Evolutionary conservation across 2,797 vertebrate species (phyloP).

Genomic region (Oceanodroma leucorhoa): DNA sequence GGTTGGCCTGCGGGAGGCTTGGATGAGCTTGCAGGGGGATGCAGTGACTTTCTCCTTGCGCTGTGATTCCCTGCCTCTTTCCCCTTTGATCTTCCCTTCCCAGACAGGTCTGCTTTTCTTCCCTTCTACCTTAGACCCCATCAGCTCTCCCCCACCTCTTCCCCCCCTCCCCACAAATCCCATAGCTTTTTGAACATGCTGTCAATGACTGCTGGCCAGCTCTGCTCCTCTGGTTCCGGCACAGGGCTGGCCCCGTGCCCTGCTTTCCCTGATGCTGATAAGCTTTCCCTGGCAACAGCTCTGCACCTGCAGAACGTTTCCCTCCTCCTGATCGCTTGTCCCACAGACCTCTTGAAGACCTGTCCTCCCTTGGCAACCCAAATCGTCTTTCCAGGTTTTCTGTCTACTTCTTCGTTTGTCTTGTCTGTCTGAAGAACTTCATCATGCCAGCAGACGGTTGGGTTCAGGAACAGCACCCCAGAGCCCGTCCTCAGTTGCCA

Average conservation of each 20-base stretch:
- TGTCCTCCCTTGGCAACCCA: neutral
- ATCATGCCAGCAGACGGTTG: neutral
- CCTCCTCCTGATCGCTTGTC: neutral
- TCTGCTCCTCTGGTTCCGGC: neutral
- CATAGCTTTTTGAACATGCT: neutral
- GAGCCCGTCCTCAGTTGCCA: neutral
- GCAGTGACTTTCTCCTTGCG: neutral
- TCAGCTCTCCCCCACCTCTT: neutral
- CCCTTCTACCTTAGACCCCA: neutral
- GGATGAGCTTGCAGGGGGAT: neutral
- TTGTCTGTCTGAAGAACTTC: neutral
- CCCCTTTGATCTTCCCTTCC: neutral
- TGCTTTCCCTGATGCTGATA: neutral
- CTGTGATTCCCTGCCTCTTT: neutral
- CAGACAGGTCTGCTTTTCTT: neutral
- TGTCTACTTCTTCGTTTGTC: neutral
- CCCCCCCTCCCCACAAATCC: fast-evolving
- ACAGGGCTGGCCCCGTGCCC: neutral
- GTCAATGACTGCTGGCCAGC: neutral
- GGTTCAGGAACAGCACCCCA: neutral
- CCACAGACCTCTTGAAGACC: neutral
- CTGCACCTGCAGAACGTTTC: neutral
- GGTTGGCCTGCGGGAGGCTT: neutral
- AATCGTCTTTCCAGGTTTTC: neutral
- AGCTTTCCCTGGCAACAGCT: constrained; percentile 14